A percentile compares a stretch with the other conserved stretches of the same genome.
These are phyloP conservation scores for Ecdyonurus torrentis DNA, from an alignment of 2,888 invertebrate species.

Conservation along the genomic window DNA sequence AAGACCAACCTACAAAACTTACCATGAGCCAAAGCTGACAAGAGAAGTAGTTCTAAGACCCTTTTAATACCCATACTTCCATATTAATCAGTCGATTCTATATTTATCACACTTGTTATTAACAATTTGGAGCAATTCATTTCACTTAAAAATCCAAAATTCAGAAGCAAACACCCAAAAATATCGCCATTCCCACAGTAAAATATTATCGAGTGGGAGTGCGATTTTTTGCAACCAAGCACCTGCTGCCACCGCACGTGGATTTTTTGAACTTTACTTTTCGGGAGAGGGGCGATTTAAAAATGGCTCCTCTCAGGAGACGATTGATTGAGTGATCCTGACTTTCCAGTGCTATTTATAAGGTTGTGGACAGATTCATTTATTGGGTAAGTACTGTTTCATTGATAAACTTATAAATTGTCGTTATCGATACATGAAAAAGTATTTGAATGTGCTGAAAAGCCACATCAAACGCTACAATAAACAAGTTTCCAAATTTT, in stretches of 20 bases:
- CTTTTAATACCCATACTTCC: slow-evolving; percentile 16
- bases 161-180: not conserved
- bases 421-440: too few relatives aligned
- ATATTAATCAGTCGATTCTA: slow-evolving; percentile 9
- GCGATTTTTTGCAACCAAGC: not conserved
- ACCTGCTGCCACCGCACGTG: not conserved
- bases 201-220: not conserved
- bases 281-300: not conserved
- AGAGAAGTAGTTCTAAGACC: slow-evolving; percentile 13
- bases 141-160: not conserved
- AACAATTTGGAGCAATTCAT: not conserved
- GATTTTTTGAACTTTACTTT: not conserved
- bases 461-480: not conserved
- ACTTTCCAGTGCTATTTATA: not conserved
- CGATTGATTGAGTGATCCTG: not conserved
- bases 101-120: not conserved
- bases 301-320: not conserved
- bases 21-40: slow-evolving; percentile 2
- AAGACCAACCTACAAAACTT: too few relatives aligned
- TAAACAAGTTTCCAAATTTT: too few relatives aligned
- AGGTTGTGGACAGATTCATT: not conserved
- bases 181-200: not conserved
- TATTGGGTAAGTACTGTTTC: not conserved
- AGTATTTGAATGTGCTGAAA: not conserved
- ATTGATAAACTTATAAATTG: too few relatives aligned